Evolutionary conservation across 2,797 vertebrate species (phyloP).

Genomic region (Spinus olivaceus): DNA sequence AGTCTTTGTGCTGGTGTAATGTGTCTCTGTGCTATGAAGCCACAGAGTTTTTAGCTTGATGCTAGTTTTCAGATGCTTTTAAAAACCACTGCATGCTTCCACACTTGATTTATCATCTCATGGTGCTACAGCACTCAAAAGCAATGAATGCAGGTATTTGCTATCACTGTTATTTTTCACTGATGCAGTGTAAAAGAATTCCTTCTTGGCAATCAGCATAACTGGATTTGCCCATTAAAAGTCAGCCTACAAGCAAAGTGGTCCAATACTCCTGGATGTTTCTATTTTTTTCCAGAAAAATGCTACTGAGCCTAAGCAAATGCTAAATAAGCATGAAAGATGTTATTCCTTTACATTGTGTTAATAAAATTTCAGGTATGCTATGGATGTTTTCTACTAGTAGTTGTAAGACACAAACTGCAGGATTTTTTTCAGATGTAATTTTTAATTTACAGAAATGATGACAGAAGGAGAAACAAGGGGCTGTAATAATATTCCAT

Average conservation of each 20-base stretch:
- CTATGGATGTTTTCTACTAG: background rate
- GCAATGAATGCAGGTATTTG: background rate
- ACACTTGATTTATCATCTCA: background rate
- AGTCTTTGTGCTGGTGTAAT: background rate
- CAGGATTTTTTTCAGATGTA: background rate
- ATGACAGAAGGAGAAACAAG: background rate
- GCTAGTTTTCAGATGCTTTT: background rate
- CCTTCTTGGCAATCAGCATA: background rate
- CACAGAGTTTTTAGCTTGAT: background rate
- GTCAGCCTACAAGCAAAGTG: background rate
- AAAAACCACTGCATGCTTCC: background rate
- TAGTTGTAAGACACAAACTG: background rate
- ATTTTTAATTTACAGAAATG: background rate
- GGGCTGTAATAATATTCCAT: background rate
- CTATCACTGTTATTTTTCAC: background rate
- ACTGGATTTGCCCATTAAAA: background rate
- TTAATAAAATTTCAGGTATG: background rate
- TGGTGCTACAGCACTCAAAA: background rate
- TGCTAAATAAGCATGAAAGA: background rate
- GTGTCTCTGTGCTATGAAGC: background rate
- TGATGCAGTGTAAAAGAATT: background rate
- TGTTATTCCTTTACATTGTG: background rate
- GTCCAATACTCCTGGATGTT: background rate
- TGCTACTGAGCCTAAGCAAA: background rate
- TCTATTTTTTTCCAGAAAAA: background rate